A percentile compares a stretch with the other conserved stretches of the same genome.
These are phyloP conservation scores for Xiphorhynchus elegans DNA, from an alignment of 2,113 vertebrate species.

Conservation along the genomic window DNA sequence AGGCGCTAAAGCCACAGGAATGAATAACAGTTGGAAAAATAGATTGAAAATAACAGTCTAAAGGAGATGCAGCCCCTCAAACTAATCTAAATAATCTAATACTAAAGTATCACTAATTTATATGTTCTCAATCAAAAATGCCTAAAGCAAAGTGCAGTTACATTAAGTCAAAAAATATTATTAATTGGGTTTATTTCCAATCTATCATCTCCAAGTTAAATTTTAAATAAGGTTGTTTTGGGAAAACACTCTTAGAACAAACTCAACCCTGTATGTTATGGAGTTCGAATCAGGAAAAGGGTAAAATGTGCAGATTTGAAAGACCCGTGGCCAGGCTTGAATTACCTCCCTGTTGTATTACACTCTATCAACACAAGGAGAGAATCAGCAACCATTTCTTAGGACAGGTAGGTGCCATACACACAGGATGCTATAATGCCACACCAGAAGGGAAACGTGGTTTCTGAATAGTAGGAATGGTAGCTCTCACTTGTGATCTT, in stretches of 20 bases:
- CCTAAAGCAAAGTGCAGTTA: background rate
- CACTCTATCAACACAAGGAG: background rate
- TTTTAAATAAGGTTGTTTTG: background rate
- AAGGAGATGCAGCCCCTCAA: background rate
- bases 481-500: background rate
- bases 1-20: background rate
- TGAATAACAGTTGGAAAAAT: background rate
- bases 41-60: conserved; percentile 18
- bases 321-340: background rate
- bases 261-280: background rate
- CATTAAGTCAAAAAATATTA: background rate
- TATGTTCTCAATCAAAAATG: background rate
- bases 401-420: background rate
- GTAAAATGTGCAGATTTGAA: background rate
- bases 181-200: background rate
- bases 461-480: background rate
- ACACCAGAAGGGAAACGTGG: accelerated
- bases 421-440: background rate
- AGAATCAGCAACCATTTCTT: background rate
- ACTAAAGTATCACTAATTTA: background rate
- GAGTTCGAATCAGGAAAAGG: background rate
- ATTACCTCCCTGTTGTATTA: background rate
- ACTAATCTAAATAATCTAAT: too few species aligned
- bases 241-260: background rate
- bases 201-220: background rate